Percentiles rank a stretch among this genome's conserved stretches.
These are phyloP conservation scores for Silurus asotus DNA, from an alignment of 2,113 vertebrate species.

Conservation along the genomic window DNA sequence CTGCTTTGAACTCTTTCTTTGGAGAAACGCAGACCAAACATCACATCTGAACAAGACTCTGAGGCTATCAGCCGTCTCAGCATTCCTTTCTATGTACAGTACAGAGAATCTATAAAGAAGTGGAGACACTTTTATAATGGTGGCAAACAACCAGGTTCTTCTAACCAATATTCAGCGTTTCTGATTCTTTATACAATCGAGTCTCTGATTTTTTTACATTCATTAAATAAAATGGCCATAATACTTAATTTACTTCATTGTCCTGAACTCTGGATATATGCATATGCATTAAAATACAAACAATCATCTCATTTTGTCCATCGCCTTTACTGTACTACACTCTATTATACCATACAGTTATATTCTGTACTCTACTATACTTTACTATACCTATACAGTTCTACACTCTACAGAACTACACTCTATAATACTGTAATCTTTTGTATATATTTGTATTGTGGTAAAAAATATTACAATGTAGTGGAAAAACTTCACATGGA, in stretches of 20 bases:
- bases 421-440: too few relatives aligned
- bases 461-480: background rate
- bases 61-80: conserved; percentile 31
- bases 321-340: background rate
- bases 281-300: background rate
- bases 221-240: conserved; percentile 37
- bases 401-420: background rate
- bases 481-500: background rate
- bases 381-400: background rate
- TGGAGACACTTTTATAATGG: conserved; percentile 22
- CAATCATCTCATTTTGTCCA: too few relatives aligned
- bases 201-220: background rate
- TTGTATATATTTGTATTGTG: too few relatives aligned
- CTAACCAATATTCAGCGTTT: background rate
- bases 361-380: background rate
- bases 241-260: conserved; percentile 34
- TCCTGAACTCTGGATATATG: background rate
- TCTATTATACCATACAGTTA: background rate
- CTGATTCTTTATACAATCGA: background rate
- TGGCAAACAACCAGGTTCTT: conserved; percentile 5
- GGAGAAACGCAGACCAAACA: conserved; percentile 56
- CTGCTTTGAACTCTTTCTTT: conserved; percentile 27
- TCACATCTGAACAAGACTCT: conserved; percentile 50
- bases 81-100: conserved; percentile 41
- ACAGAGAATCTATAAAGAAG: conserved; percentile 30